Conservation (phyloP, 2,113 vertebrate genomes). For the Sinocyclocheilus maitianheensis region DNA sequence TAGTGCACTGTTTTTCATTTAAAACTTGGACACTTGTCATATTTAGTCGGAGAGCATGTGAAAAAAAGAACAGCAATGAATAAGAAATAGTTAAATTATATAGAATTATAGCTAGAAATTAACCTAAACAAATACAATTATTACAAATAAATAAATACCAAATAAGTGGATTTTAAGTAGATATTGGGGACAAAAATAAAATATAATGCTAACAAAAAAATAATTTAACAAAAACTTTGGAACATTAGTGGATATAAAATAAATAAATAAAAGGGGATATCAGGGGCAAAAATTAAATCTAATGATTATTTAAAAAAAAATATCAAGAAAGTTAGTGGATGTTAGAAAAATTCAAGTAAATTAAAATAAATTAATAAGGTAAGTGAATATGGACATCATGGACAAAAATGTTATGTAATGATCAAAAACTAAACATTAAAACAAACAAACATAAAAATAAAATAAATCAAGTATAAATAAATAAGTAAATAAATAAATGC, state of each 20-base stretch:
- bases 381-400: background rate
- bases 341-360: too few relatives aligned
- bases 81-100: background rate
- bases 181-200: background rate
- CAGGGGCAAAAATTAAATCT: background rate
- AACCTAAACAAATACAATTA: background rate
- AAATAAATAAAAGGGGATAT: background rate
- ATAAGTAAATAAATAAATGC: background rate
- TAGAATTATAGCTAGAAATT: background rate
- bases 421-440: background rate
- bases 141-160: background rate
- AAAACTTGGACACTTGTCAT: background rate
- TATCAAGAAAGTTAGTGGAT: too few relatives aligned
- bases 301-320: background rate
- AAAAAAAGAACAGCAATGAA: background rate
- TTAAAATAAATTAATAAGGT: too few relatives aligned
- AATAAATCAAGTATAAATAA: background rate
- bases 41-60: background rate
- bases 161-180: background rate
- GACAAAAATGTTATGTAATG: background rate
- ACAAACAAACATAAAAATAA: background rate
- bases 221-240: background rate
- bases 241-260: background rate
- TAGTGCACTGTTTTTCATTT: background rate
- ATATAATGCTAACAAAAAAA: background rate